These are phyloP conservation scores for Furcifer pardalis DNA, from an alignment of 2,797 vertebrate genomes.

Conservation along the genomic window DNA sequence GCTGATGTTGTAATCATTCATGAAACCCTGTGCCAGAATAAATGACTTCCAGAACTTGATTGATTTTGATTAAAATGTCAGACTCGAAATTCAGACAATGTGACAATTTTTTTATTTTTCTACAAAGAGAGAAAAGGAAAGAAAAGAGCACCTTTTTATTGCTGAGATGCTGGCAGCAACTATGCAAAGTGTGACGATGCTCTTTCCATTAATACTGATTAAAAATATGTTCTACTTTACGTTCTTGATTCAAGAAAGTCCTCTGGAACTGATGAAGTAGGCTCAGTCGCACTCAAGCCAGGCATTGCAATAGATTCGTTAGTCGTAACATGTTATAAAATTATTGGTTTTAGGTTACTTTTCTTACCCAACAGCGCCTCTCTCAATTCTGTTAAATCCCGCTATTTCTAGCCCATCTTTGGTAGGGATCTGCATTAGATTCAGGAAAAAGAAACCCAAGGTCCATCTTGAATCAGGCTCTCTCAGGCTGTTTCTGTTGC, in stretches of 20 bases:
- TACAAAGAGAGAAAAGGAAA: neutral
- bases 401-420: too few species aligned
- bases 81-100: neutral
- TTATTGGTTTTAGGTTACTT: too few species aligned
- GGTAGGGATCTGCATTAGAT: too few species aligned
- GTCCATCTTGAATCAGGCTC: too few species aligned
- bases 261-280: neutral
- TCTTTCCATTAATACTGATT: conserved; percentile 17
- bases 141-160: neutral
- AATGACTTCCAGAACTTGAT: conserved; percentile 14
- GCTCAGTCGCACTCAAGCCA: neutral
- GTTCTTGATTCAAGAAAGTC: neutral
- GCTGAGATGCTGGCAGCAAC: conserved; percentile 6
- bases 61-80: conserved; percentile 21
- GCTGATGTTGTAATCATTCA: conserved; percentile 12
- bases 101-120: conserved; percentile 18
- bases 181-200: neutral
- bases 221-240: conserved; percentile 32
- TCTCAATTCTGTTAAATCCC: too few species aligned
- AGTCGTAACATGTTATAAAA: too few species aligned
- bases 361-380: too few species aligned
- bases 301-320: neutral
- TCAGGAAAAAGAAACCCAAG: too few species aligned
- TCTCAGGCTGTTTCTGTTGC: too few species aligned
- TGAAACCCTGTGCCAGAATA: neutral